phyloP scores from a whole-genome alignment of 1,140 invertebrate genomes.

The Paraescarpia echinospica region DNA sequence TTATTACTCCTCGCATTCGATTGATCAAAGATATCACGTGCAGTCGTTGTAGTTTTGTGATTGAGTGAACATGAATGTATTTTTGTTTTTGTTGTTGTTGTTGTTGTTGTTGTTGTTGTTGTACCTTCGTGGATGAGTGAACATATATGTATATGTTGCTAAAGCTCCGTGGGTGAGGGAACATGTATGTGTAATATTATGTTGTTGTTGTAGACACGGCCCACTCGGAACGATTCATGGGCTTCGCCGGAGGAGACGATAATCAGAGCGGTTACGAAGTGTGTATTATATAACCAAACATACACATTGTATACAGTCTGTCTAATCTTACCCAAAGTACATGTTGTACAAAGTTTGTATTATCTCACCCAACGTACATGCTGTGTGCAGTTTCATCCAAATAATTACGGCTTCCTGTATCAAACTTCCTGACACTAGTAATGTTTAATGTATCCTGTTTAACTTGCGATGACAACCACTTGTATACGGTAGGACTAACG shows the following conservation, averaged over 20 bases:
- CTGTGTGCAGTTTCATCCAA: not conserved
- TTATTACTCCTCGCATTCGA: too few species aligned
- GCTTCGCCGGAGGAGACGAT: conserved; percentile 12
- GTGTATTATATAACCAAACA: too few species aligned
- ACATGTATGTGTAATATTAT: not conserved
- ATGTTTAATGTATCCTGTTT: too few species aligned
- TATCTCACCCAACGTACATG: not conserved
- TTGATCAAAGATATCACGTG: too few species aligned
- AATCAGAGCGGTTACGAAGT: conserved; percentile 12
- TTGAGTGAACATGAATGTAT: not conserved
- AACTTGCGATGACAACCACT: too few species aligned
- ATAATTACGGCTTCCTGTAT: too few species aligned
- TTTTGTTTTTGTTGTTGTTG: too few species aligned
- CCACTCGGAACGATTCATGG: conserved; percentile 23
- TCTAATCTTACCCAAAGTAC: not conserved
- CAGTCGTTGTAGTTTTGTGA: too few species aligned
- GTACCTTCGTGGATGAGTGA: too few species aligned
- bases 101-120: too few species aligned
- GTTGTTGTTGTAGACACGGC: conserved; percentile 18
- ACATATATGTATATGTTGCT: not conserved
- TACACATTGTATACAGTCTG: not conserved
- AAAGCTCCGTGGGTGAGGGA: not conserved
- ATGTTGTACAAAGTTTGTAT: not conserved
- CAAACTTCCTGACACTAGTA: too few species aligned
- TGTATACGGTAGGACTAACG: too few species aligned